Evolutionary conservation across 1,140 invertebrate genomes (phyloP).

Genomic region (Batillaria attramentaria): DNA sequence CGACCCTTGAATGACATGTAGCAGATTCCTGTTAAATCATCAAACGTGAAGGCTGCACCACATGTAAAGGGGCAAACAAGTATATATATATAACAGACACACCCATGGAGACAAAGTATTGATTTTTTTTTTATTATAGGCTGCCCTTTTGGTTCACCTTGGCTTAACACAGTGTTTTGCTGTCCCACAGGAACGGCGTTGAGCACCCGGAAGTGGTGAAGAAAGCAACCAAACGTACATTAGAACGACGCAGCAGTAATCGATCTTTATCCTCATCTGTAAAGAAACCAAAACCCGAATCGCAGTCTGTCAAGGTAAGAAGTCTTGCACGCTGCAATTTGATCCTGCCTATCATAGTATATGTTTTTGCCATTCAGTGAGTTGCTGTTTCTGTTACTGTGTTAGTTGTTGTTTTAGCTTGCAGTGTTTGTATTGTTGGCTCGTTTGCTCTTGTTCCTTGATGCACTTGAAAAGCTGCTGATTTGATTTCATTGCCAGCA

Average conservation of each 20-base stretch:
- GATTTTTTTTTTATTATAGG: too few species aligned
- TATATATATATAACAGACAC: too few species aligned
- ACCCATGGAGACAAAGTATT: too few species aligned
- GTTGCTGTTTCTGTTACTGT: neutral
- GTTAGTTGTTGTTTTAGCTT: neutral
- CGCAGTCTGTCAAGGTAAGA: neutral
- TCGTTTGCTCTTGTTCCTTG: too few species aligned
- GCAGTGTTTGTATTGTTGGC: neutral
- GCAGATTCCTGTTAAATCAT: too few species aligned
- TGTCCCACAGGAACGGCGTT: constrained; percentile 17
- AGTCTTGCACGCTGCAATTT: neutral
- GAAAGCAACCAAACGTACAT: constrained; percentile 1
- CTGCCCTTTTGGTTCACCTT: too few species aligned
- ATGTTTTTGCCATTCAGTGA: neutral
- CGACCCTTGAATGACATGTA: too few species aligned
- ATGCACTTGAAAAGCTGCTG: too few species aligned
- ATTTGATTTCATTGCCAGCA: too few species aligned
- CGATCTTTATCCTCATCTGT: neutral
- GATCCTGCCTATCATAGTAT: neutral
- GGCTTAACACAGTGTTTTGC: too few species aligned
- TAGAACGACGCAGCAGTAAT: constrained; percentile 17
- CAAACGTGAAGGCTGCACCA: too few species aligned
- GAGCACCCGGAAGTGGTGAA: constrained; percentile 11
- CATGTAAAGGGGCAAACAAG: too few species aligned
- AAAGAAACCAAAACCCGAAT: neutral